Evolutionary conservation across 1,140 invertebrate species (phyloP), one percentile per base, ranked within the genome.

Genomic region (Drosophila arawakana): DNA sequence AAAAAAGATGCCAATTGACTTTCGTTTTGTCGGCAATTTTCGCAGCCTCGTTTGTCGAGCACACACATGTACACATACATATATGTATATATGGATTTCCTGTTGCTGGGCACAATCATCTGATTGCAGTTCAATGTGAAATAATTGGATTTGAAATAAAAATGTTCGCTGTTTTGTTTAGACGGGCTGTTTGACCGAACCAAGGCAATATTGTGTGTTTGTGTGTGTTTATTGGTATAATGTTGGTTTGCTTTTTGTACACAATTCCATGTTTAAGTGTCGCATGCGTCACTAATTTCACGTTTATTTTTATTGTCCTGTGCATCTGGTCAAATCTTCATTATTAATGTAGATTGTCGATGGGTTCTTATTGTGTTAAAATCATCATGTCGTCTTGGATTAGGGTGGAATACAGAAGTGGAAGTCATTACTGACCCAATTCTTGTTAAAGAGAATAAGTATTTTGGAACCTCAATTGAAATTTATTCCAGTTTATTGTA

Each of bases 141-240:
- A 89, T 91, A 91, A 91, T 91, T 91, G 88, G 80, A 91, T 91
- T 91, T 89, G 74, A 88, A 80, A 91, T 91, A 91, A 91, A 91
- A 91, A 81, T 91, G 88, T 81, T 78, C 50, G 46, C 69, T 69
- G 55, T 80, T 78, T 73, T 58, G 76, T 73, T 63, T 68, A 76
- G 50, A 66, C 60, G 21, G 39, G 50, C 41, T 69, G 59, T 67
- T 61, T 52, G 67, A 44, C 43, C 60, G 11, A 54, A 49, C 41
- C 60, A 62, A 49, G 11, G 18, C 5, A 43, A 2, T 43, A n/a
- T n/a, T 5, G 8, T 21, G 13, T 15, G 43, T 18, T 21, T 69
- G 13, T 68, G 25, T 57, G n/a, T 73, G 8, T 47, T 49, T 63
- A 86, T 81, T 76, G 75, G 79, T 68, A 69, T 85, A 81, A 81